These are phyloP conservation scores for Fistularia tabacaria DNA, from an alignment of 2,797 vertebrate species.

Conservation along the genomic window DNA sequence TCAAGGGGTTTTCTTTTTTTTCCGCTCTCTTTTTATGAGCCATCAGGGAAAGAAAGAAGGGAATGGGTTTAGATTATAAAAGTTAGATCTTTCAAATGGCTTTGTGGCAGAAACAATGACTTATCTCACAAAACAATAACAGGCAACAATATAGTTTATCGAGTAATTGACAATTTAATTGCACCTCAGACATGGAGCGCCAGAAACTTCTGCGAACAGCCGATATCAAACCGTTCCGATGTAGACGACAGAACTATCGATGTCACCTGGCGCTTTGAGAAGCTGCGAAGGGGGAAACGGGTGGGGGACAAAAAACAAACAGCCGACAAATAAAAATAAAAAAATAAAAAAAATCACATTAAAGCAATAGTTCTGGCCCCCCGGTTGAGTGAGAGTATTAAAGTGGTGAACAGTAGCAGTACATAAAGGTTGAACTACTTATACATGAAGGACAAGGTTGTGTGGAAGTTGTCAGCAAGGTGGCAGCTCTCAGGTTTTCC, in stretches of 20 bases:
- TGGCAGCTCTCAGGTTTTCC: conserved; percentile 64
- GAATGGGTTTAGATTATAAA: conserved; percentile 21
- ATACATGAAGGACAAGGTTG: conserved; percentile 45
- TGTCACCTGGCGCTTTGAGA: no score
- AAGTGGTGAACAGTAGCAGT: conserved; percentile 22
- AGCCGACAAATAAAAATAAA: not conserved
- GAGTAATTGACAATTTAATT: no score
- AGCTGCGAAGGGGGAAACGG: no score
- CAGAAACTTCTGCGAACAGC: no score
- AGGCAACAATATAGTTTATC: no score
- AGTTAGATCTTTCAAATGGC: conserved; percentile 6
- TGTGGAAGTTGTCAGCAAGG: conserved; percentile 55
- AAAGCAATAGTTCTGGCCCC: not conserved
- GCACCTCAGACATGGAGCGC: no score
- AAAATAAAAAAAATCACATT: not conserved
- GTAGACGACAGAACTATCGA: no score
- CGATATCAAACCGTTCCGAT: no score
- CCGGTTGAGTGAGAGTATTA: conserved; percentile 8
- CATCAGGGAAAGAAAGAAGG: conserved; percentile 20
- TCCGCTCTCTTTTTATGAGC: conserved; percentile 24
- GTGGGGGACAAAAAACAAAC: no score
- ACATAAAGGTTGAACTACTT: conserved; percentile 41
- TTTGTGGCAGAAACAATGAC: conserved; percentile 14
- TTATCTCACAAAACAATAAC: conserved; percentile 1
- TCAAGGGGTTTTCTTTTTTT: not conserved